Conservation (phyloP, 2,888 invertebrate genomes). For the Drosophila merina region DNA sequence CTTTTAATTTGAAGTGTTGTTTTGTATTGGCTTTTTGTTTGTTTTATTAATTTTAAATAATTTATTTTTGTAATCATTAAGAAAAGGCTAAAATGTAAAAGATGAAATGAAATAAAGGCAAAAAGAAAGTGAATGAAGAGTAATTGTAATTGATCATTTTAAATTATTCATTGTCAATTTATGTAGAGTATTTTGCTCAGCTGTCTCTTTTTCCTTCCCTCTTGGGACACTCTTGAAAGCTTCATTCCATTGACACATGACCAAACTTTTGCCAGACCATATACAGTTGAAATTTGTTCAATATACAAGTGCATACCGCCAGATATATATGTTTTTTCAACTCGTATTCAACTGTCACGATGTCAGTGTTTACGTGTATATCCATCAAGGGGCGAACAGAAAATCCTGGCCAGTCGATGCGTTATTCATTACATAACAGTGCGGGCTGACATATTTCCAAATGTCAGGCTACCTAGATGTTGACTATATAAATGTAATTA, state of each 20-base stretch:
- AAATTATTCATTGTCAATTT: conserved; percentile 4
- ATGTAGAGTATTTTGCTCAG: conserved; percentile 1
- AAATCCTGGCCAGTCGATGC: conserved; percentile 63
- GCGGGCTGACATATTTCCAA: conserved; percentile 65
- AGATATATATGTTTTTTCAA: conserved; percentile 46
- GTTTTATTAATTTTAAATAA: conserved; percentile 75
- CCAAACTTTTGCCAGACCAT: conserved; percentile 63
- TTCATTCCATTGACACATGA: conserved; percentile 67
- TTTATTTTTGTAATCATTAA: conserved; percentile 52
- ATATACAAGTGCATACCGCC: conserved; percentile 35
- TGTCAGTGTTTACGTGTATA: conserved; percentile 66
- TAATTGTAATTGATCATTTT: background rate
- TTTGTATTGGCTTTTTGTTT: conserved; percentile 63
- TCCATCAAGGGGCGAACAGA: conserved; percentile 57
- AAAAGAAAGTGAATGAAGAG: conserved; percentile 24
- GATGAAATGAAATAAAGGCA: conserved; percentile 41
- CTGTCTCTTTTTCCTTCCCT: conserved; percentile 3
- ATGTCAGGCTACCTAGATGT: conserved; percentile 58
- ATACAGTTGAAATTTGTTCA: conserved; percentile 69
- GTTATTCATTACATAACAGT: conserved; percentile 65
- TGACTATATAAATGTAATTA: conserved; percentile 73
- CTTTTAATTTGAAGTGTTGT: conserved; percentile 54
- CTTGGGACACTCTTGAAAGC: conserved; percentile 44
- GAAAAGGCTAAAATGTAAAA: conserved; percentile 16
- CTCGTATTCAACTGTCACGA: conserved; percentile 61